Evolutionary conservation across 1,140 invertebrate genomes (phyloP).

Genomic region (Ceratoteleas bidentatus): DNA sequence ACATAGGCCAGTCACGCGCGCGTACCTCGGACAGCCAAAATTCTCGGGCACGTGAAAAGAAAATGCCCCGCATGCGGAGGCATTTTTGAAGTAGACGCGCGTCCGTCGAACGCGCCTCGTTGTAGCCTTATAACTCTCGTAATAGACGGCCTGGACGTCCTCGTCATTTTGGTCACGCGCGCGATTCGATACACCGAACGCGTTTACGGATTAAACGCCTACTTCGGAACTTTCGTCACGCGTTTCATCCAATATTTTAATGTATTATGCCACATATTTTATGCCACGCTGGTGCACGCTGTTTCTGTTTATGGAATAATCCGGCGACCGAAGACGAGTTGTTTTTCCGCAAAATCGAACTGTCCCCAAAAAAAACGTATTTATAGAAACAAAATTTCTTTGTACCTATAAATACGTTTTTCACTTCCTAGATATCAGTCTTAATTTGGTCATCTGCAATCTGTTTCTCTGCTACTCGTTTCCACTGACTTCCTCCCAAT

Average conservation of each 20-base stretch:
- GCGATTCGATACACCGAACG: conserved; percentile 63
- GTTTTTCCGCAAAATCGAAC: background rate
- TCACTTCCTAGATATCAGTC: background rate
- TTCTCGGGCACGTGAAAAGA: conserved; percentile 57
- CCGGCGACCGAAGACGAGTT: background rate
- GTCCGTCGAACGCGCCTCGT: conserved; percentile 45
- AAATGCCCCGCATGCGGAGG: conserved; percentile 30
- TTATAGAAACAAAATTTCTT: too few species aligned
- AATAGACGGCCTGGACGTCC: conserved; percentile 55
- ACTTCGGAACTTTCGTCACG: conserved; percentile 65
- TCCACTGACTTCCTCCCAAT: background rate
- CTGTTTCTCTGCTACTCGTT: background rate
- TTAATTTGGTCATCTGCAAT: background rate
- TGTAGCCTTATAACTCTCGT: conserved; percentile 58
- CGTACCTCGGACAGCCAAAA: conserved; percentile 55
- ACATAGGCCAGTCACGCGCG: conserved; percentile 60
- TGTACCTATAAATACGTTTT: too few species aligned
- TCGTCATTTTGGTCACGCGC: conserved; percentile 65
- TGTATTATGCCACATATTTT: conserved; percentile 60
- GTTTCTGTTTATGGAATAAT: conserved; percentile 45
- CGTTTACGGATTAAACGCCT: conserved; percentile 65
- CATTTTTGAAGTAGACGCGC: conserved; percentile 58
- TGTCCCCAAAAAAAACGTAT: too few species aligned
- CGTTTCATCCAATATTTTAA: conserved; percentile 64
- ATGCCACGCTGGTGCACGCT: conserved; percentile 1